Conservation (phyloP, 1,140 invertebrate species). For the Lasioglossum baleicum region DNA sequence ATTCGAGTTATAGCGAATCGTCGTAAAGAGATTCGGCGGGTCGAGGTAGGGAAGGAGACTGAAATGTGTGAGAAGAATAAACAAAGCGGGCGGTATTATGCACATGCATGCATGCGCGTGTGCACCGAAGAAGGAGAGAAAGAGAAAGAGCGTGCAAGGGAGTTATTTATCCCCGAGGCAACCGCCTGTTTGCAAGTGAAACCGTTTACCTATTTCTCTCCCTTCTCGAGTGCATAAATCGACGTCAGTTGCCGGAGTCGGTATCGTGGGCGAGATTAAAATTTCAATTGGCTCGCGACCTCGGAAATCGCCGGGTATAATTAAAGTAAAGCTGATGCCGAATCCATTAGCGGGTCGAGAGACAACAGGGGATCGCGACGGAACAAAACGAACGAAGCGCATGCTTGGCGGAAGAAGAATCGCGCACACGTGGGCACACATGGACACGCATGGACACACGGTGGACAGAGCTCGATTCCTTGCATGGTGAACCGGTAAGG, state of each 20-base stretch:
- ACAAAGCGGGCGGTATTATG: too few species aligned
- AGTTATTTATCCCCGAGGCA: background rate
- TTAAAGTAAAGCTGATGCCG: conserved; percentile 3
- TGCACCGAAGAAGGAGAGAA: background rate
- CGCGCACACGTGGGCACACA: background rate
- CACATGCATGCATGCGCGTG: too few species aligned
- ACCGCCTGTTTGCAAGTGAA: background rate
- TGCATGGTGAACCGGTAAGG: background rate
- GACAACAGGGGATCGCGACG: background rate
- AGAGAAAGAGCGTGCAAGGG: background rate
- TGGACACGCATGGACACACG: too few species aligned
- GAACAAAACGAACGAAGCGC: background rate
- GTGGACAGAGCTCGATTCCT: background rate
- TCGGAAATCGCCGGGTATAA: background rate
- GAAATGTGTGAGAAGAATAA: too few species aligned
- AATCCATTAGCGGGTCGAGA: background rate
- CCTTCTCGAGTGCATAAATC: background rate
- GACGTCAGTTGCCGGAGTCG: background rate
- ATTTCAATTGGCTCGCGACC: conserved; percentile 12
- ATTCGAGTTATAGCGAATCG: background rate
- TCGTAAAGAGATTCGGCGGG: background rate
- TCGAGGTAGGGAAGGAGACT: background rate
- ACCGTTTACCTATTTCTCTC: background rate
- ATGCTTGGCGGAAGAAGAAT: background rate
- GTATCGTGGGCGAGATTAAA: background rate